Evolutionary conservation across 37 sponge, comb jelly and placozoan genomes (phyloP), one percentile per base, ranked within the genome.

Genomic region (Geodia barretti): DNA sequence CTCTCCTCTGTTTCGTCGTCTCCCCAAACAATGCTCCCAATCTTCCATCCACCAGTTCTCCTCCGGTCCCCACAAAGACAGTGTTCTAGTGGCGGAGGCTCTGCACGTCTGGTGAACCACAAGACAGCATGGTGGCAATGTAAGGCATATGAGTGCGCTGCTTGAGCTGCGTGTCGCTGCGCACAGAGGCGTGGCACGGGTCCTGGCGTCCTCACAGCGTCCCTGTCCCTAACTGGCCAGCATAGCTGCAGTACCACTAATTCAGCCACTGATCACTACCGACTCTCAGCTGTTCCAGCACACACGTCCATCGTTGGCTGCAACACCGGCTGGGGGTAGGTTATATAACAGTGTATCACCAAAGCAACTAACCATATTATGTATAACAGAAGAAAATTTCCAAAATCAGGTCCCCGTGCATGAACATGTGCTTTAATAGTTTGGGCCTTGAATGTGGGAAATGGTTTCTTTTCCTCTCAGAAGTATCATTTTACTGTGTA

Each of bases 61-160:
- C 54, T 47, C 54, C 54, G 7, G 11, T 14, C 14, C 14, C 54
- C 7, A 47, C 75, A 32, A 77, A 36, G 77, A 79, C 35, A n/a
- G 4, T 32, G 2, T 87, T 23, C 20, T 70, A n/a, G 47, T 90
- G 23, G 62, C 68, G 2, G 84, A 89, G 11, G 84, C 90, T 60
- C 70, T 89, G 26, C 71, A 84, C 47, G 77, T 4, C 41, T 89
- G 28, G 76, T 72, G 32, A 80, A 76, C 64, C 39, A 60, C 47
- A 64, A 84, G 87, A 89, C 64, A 78, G 58, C 40, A 41, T 71
- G 7, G 90, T 89, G 23, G 70, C 77, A 24, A 67, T 83, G 84
- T n/a, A 93, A 86, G 79, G 79, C 94, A 39, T 86, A 82, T 35
- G 94, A 93, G 75, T 85, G 94, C 58, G 94, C 58, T 68, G 89